Evolutionary conservation across 2,888 invertebrate species (phyloP), one percentile per base, ranked within the genome.

Genomic region (Alentia gelatinosa): DNA sequence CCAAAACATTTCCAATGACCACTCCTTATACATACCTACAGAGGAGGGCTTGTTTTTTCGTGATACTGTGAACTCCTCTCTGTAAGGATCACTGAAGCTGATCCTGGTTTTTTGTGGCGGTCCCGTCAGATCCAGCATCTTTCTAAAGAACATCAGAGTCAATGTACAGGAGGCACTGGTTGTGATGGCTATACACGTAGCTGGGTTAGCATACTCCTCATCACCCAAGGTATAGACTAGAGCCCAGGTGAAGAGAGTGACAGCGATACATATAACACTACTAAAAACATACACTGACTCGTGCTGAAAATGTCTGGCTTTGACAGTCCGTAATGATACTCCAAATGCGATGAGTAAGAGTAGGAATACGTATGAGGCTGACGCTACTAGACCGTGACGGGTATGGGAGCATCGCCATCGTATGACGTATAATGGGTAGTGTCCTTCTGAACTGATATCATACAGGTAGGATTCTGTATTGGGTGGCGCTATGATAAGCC

Each of bases 341-440:
- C 33, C 35, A 3, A 90, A 35, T 5, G 91, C 56, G n/a, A 90
- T 30, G 9, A 47, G 12, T 9, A 91, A 37, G 1, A 91, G 42
- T 15, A 86, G 35, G 50, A 83, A 91, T 19, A 90, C 90, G 50
- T 86, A 91, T 30, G 47, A 42, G 26, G 90, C 30, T 1, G 90
- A 90, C 3, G 74, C 63, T 1, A 91, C 90, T 23, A 90, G 86
- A 12, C 83, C 39, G 0, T n/a, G 23, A 9, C 47, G 35, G 12
- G 91, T 42, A 47, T 91, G 90, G 7, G 40, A 23, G 42, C 91
- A 91, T 7, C 74, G 50, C 91, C 91, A 90, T n/a, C 23, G 19
- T 1, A 84, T 50, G 9, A 47, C 39, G 39, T 90, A 90, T 1
- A 91, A n/a, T 5, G 91, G 74, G 47, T 84, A 84, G n/a, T 42